Conservation (phyloP, 2,888 invertebrate genomes). For the Tipula vernalis region DNA sequence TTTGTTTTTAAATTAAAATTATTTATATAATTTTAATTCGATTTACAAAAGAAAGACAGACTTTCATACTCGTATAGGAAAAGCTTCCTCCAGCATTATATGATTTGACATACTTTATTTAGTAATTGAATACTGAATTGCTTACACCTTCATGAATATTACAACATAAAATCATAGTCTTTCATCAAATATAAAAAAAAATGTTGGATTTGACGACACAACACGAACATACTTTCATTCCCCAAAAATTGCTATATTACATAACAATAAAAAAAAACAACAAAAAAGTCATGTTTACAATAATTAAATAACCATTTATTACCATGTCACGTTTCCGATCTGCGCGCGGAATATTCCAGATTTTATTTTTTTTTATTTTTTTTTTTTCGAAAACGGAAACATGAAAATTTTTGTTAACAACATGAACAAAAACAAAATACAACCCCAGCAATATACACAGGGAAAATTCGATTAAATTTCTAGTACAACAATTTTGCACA, state of each 20-base stretch:
- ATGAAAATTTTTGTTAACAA: neutral
- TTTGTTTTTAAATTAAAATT: neutral
- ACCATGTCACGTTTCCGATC: slow-evolving; percentile 4
- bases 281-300: neutral
- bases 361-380: neutral
- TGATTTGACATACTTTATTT: neutral
- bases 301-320: slow-evolving; percentile 4
- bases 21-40: neutral
- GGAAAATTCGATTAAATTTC: neutral
- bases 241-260: neutral
- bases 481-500: neutral
- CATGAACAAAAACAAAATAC: neutral
- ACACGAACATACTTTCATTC: neutral
- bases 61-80: neutral
- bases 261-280: neutral
- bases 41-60: neutral
- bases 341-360: neutral
- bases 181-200: neutral
- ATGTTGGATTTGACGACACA: neutral
- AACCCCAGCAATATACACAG: neutral
- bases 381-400: neutral
- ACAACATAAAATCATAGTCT: neutral
- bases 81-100: neutral
- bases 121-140: neutral
- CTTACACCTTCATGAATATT: neutral